Evolutionary conservation across 2,888 invertebrate species (phyloP), one percentile per base, ranked within the genome.

Genomic region (Patella caerulea): DNA sequence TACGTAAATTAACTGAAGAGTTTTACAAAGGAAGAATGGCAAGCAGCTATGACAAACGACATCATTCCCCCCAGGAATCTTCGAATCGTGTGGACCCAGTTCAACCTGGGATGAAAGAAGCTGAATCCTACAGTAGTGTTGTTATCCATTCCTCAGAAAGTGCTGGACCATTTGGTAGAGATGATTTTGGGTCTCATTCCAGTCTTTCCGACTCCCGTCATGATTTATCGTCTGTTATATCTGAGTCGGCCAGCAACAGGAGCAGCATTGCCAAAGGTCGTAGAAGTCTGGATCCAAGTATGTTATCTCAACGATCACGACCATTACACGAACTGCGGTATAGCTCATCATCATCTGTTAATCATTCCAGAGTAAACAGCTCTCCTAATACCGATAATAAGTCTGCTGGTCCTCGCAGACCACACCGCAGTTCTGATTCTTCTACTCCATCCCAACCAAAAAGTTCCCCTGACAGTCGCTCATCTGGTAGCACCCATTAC

Each of bases 1-100:
- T 90, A 78, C 79, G 89, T 56, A 88, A 88, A 78, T 83, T 90
- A 14, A 87, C 90, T 4, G 86, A 88, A 78, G 90, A 90, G 79
- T 88, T 87, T 78, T 88, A 87, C 79, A 83, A 87, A 69, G 85
- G 85, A 45, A 82, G 81, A 45, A 78, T 82, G 70, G 73, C 78
- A 34, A 81, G 78, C 59, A 81, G 34, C 76, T 74, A 75, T 71
- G 81, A 54, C 80, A 77, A 65, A 24, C 19, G 19, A 65, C 19
- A 24, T 65, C 19, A 24, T 19, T 24, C 54, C 17, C 53, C 45
- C 19, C 72, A 73, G 19, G 65, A n/a, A 24, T 69, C 24, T 7
- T 55, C 24, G 7, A 34, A 14, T 34, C 76, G 79, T n/a, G 34
- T 71, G 7, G 55, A 29, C 12, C 24, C 56, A 12, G 81, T 83